Percentiles rank a stretch among this genome's conserved stretches.
Evolutionary conservation across 2,113 vertebrate species (phyloP).

Genomic region (Anthoscopus minutus): DNA sequence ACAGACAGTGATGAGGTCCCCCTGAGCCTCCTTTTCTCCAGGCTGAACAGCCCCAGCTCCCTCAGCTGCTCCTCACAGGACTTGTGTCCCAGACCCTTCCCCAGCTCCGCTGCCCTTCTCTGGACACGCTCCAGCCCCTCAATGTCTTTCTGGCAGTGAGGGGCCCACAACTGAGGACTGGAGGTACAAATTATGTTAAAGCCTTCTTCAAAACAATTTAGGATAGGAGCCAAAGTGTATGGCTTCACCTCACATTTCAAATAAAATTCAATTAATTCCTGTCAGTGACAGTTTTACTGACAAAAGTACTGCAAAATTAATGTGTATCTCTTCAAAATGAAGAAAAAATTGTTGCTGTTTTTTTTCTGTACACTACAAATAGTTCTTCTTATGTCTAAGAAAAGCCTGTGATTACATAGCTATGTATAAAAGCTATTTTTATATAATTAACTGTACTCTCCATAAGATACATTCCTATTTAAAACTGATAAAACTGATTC

Average conservation of each 20-base stretch:
- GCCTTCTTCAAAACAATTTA: not conserved
- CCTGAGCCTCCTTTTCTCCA: too few species aligned
- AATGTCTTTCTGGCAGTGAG: too few species aligned
- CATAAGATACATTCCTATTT: not conserved
- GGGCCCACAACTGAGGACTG: too few species aligned
- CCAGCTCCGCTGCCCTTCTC: not conserved
- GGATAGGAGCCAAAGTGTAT: not conserved
- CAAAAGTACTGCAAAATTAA: not conserved
- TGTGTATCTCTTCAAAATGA: not conserved
- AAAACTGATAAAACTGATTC: not conserved
- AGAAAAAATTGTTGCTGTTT: not conserved
- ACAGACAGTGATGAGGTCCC: too few species aligned
- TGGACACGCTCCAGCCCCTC: not conserved
- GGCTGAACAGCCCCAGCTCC: too few species aligned
- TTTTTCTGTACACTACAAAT: not conserved
- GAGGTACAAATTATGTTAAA: not conserved
- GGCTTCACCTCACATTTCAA: not conserved
- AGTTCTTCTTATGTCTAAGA: conserved; percentile 9
- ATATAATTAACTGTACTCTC: not conserved
- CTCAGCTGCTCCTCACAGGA: too few species aligned
- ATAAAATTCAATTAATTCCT: not conserved
- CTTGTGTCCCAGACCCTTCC: not conserved
- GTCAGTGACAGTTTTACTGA: not conserved
- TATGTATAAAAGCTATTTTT: conserved; percentile 39
- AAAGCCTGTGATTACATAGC: not conserved